Evolutionary conservation across 2,797 vertebrate species (phyloP).

Genomic region (Naso thynnoides): DNA sequence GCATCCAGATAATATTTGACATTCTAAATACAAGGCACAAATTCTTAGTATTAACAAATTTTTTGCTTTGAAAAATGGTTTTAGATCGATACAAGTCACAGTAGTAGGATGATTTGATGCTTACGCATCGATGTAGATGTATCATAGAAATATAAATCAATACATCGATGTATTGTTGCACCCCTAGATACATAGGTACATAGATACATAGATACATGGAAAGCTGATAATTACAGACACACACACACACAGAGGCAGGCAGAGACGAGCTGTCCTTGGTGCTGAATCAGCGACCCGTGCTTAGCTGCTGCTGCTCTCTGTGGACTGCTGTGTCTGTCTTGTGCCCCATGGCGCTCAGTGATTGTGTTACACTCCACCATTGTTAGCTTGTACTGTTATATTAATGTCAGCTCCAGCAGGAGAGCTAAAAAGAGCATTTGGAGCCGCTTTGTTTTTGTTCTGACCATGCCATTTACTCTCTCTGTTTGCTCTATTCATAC

Average conservation of each 20-base stretch:
- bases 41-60: no score
- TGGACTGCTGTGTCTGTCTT: conserved; percentile 30
- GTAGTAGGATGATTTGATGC: no score
- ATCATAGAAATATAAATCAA: conserved; percentile 25
- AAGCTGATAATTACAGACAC: conserved; percentile 43
- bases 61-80: no score
- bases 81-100: no score
- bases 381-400: conserved; percentile 2
- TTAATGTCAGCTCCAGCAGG: neutral
- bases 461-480: neutral
- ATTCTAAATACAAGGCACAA: no score
- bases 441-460: no score
- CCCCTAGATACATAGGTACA: no score
- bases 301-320: conserved; percentile 41
- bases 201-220: conserved; percentile 22
- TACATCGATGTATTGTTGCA: no score
- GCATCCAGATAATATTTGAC: no score
- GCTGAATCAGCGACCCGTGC: conserved; percentile 75
- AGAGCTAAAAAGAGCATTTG: neutral
- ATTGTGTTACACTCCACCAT: conserved; percentile 11
- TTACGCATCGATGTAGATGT: no score
- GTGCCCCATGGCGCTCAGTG: conserved; percentile 8
- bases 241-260: conserved; percentile 9
- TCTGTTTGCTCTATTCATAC: neutral
- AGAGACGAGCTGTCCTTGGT: conserved; percentile 73